Conservation (phyloP, 2,113 vertebrate genomes). For the Vicugna pacos region DNA sequence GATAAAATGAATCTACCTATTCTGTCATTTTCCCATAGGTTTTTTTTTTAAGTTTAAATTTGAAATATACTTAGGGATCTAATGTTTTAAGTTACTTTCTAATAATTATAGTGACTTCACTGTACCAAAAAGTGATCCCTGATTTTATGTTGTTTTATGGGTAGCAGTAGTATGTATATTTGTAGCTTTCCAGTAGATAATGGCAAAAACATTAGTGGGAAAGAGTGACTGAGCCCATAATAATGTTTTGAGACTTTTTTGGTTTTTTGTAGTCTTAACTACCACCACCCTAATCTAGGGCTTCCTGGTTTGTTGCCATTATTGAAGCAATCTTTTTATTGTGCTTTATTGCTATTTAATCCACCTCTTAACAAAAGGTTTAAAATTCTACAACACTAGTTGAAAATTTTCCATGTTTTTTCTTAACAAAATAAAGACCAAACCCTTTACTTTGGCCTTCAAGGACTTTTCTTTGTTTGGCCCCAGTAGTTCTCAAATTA, state of each 20-base stretch:
- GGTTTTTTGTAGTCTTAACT: background rate
- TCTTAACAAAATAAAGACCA: too few relatives aligned
- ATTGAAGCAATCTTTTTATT: background rate
- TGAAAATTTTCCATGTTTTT: too few relatives aligned
- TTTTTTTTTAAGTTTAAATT: slow-evolving; percentile 38
- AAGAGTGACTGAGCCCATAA: background rate
- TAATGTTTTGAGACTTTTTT: background rate
- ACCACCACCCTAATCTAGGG: background rate
- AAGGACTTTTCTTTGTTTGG: too few relatives aligned
- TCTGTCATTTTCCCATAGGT: background rate
- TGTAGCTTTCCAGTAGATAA: background rate
- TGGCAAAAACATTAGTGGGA: background rate
- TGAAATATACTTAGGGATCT: background rate
- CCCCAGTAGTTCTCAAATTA: too few relatives aligned
- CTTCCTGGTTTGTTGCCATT: background rate
- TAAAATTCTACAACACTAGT: too few relatives aligned
- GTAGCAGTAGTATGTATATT: background rate
- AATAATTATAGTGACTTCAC: background rate
- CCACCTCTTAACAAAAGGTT: too few relatives aligned
- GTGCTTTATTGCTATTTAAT: background rate
- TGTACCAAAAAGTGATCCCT: background rate
- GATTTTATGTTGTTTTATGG: slow-evolving; percentile 17
- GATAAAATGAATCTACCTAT: background rate
- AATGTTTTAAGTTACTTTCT: background rate
- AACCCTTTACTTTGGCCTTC: too few relatives aligned